phyloP scores from a whole-genome alignment of 2,113 vertebrate genomes.

The Hippocampus zosterae region DNA sequence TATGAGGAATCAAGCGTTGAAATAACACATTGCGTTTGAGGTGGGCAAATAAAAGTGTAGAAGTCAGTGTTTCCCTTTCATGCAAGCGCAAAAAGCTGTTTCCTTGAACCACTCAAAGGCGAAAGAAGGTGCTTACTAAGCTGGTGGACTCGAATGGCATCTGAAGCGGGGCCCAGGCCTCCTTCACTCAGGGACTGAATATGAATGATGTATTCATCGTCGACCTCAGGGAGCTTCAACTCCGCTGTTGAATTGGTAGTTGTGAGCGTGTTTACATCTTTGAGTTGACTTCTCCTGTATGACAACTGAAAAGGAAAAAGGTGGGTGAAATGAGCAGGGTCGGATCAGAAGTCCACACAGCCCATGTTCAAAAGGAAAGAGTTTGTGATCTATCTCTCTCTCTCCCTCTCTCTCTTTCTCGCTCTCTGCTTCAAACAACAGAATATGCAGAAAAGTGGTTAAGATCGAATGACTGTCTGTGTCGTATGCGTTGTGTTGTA shows the following conservation, averaged over 20 bases:
- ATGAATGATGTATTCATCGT: conserved; percentile 85
- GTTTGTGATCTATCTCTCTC: not conserved
- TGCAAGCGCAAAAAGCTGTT: not conserved
- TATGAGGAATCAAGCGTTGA: not conserved
- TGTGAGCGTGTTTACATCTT: conserved; percentile 68
- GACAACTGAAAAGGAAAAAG: conserved; percentile 73
- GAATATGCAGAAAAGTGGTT: too few species aligned
- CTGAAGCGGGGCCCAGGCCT: conserved; percentile 83
- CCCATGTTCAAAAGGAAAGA: too few species aligned
- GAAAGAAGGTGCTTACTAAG: conserved; percentile 66
- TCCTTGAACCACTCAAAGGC: not conserved
- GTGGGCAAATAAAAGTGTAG: not conserved
- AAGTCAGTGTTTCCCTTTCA: not conserved
- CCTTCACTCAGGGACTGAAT: conserved; percentile 83
- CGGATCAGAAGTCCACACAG: not conserved
- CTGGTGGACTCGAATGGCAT: conserved; percentile 85
- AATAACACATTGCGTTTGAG: not conserved
- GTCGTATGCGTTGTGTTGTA: too few species aligned
- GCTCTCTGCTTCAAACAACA: too few species aligned
- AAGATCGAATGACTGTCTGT: too few species aligned
- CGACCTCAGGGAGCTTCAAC: conserved; percentile 74
- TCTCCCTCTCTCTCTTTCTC: too few species aligned
- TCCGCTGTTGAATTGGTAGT: conserved; percentile 80
- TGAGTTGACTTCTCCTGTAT: conserved; percentile 81
- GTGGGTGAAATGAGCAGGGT: not conserved